These are phyloP conservation scores for Gephyroberyx darwinii DNA, from an alignment of 2,797 vertebrate genomes.

Conservation along the genomic window DNA sequence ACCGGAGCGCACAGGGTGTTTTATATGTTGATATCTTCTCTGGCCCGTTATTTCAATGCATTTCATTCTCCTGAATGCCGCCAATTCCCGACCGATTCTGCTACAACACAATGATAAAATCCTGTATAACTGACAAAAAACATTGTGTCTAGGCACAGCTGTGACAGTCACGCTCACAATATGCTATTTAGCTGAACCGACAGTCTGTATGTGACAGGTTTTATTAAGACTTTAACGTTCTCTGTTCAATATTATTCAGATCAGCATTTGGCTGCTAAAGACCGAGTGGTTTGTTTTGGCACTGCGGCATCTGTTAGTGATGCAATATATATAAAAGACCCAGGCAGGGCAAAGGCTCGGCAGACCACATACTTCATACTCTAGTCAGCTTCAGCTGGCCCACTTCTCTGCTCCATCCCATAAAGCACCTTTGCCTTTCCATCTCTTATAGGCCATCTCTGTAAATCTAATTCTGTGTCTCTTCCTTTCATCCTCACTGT, in stretches of 20 bases:
- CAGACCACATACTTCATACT: constrained; percentile 2
- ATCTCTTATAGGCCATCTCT: background rate
- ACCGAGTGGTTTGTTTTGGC: constrained; percentile 24
- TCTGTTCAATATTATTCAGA: constrained; percentile 43
- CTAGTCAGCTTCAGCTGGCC: too few relatives aligned
- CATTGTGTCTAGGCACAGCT: constrained; percentile 14
- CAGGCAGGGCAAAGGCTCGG: background rate
- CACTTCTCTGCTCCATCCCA: background rate
- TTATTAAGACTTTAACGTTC: constrained; percentile 21
- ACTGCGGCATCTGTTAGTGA: constrained; percentile 41
- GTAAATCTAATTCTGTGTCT: too few relatives aligned
- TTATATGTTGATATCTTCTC: background rate
- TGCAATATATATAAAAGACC: constrained; percentile 31
- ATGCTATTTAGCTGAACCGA: background rate
- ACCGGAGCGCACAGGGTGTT: background rate
- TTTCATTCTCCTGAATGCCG: background rate
- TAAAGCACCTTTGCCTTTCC: background rate
- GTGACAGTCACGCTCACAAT: constrained; percentile 28
- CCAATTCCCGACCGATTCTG: background rate
- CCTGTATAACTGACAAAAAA: background rate
- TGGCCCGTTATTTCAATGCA: background rate
- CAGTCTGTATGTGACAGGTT: constrained; percentile 29
- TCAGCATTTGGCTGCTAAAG: constrained; percentile 26
- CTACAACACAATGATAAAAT: background rate
- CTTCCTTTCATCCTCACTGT: too few relatives aligned